Evolutionary conservation across 64 coral and sea anemone species (phyloP).

Genomic region (Dendronephthya gigantea): DNA sequence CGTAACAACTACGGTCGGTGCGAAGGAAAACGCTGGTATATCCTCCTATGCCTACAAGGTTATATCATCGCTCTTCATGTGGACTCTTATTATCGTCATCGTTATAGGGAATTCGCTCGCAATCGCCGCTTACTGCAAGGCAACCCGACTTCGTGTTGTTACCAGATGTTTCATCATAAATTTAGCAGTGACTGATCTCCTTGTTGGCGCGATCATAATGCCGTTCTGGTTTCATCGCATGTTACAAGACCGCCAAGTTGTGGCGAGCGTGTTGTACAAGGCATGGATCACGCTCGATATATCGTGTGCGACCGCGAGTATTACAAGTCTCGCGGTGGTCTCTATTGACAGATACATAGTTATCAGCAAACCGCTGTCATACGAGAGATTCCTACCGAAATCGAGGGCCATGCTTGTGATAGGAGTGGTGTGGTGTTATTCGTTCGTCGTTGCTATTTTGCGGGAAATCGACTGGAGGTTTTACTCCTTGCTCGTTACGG

Average conservation of each 20-base stretch:
- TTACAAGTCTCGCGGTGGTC: not conserved
- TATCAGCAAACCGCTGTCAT: not conserved
- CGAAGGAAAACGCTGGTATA: not conserved
- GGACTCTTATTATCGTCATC: slow-evolving; percentile 43
- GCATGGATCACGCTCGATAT: slow-evolving; percentile 8
- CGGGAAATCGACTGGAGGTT: not conserved
- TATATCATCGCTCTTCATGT: slow-evolving; percentile 7
- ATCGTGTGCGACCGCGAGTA: not conserved
- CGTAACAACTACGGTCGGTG: not conserved
- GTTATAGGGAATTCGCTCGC: slow-evolving; percentile 59
- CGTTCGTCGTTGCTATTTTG: not conserved
- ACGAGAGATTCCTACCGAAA: not conserved
- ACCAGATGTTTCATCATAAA: slow-evolving; percentile 78
- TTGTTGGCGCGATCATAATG: slow-evolving; percentile 51
- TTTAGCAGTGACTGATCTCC: slow-evolving; percentile 55
- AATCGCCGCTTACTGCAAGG: slow-evolving; percentile 23
- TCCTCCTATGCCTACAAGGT: not conserved
- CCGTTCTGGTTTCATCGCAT: slow-evolving; percentile 51
- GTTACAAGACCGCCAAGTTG: not conserved
- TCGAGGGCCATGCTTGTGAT: not conserved
- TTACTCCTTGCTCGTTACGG: not conserved
- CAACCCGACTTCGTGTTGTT: slow-evolving; percentile 59
- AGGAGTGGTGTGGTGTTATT: not conserved
- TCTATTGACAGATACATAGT: not conserved
- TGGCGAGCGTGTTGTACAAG: not conserved